Percentiles rank a stretch among this genome's conserved stretches.
phyloP scores from a whole-genome alignment of 92 coral and sea anemone genomes.

The Phenganax stokvisi region DNA sequence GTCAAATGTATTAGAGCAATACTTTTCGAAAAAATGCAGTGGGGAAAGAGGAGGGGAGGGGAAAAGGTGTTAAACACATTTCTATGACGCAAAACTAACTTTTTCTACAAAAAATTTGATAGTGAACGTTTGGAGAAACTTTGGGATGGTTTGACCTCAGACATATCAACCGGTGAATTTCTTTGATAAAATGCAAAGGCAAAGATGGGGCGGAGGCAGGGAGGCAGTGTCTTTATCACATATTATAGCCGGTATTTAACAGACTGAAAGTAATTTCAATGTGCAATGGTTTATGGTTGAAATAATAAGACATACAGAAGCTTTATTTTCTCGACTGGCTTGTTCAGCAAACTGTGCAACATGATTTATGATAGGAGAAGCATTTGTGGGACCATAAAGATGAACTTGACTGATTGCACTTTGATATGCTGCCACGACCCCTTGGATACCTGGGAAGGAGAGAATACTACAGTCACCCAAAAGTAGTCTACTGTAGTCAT shows the following conservation, averaged over 20 bases:
- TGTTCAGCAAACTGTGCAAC: conserved; percentile 80
- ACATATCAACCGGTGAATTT: no score
- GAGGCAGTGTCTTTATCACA: background rate
- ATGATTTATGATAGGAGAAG: conserved; percentile 80
- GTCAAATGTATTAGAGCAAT: background rate
- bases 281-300: no score
- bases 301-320: conserved; percentile 60
- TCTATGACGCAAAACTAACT: no score
- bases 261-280: no score
- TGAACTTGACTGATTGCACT: conserved; percentile 83
- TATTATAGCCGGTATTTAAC: background rate
- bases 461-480: background rate
- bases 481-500: background rate
- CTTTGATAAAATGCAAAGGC: no score
- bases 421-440: conserved; percentile 78
- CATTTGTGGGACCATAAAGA: conserved; percentile 93
- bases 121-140: no score
- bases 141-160: no score
- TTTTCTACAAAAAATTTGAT: no score
- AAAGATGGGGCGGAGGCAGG: no score
- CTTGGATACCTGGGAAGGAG: conserved; percentile 57
- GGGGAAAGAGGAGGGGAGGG: background rate
- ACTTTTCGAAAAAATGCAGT: background rate
- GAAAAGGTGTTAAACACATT: no score
- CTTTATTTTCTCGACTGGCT: conserved; percentile 55